Evolutionary conservation across 2,797 vertebrate genomes (phyloP).

Genomic region (Limosa lapponica): DNA sequence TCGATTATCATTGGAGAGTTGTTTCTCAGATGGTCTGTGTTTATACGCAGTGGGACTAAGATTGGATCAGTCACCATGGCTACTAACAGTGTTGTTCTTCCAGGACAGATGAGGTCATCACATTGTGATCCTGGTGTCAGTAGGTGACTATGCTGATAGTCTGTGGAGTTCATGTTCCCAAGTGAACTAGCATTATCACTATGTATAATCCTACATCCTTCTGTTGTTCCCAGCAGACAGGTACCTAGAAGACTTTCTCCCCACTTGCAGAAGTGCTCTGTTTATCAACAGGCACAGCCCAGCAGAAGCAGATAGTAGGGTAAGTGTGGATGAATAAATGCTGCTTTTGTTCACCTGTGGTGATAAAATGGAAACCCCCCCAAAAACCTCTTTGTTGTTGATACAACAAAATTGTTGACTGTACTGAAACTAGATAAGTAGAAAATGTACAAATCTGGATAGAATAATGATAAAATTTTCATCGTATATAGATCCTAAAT

Average conservation of each 20-base stretch:
- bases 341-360: neutral
- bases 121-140: neutral
- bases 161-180: neutral
- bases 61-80: constrained; percentile 8
- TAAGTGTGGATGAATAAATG: neutral
- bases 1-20: neutral
- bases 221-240: neutral
- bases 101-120: neutral
- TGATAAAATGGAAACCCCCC: neutral
- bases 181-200: neutral
- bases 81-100: neutral
- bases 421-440: neutral
- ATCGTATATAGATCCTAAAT: neutral
- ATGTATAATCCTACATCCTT: neutral
- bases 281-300: neutral
- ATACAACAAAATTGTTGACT: neutral
- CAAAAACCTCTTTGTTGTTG: neutral
- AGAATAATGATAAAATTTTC: neutral
- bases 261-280: neutral
- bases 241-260: neutral
- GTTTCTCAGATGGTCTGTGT: neutral
- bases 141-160: neutral
- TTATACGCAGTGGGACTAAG: neutral
- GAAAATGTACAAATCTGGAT: neutral
- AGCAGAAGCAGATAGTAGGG: neutral